These are phyloP conservation scores for Hemiprocne comata DNA, from an alignment of 2,113 vertebrate species.

Conservation along the genomic window DNA sequence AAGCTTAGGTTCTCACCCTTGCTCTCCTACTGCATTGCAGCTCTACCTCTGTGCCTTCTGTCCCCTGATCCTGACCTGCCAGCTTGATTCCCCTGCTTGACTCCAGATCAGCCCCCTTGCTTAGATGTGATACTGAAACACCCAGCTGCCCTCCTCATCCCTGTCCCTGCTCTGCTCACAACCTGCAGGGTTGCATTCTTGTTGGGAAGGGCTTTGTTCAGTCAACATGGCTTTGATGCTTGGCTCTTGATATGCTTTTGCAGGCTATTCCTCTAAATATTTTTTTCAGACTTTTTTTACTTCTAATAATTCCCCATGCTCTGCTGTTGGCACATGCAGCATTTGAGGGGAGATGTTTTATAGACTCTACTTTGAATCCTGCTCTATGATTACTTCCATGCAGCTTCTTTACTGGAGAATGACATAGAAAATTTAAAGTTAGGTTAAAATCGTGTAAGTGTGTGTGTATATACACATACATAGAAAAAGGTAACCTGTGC, in stretches of 20 bases:
- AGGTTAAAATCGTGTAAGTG: not conserved
- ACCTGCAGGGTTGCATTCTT: not conserved
- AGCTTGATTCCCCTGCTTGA: not conserved
- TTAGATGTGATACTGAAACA: not conserved
- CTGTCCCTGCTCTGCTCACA: not conserved
- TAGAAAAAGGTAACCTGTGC: not conserved
- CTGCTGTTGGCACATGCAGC: not conserved
- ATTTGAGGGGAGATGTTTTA: not conserved
- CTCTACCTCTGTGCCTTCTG: not conserved
- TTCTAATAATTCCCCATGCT: not conserved
- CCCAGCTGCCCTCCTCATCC: not conserved
- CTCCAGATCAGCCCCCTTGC: not conserved
- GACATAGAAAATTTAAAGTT: not conserved
- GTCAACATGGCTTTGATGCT: not conserved
- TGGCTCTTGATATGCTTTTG: rapidly evolving
- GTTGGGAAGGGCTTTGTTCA: not conserved
- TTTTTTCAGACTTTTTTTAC: not conserved
- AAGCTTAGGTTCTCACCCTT: not conserved
- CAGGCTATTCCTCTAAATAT: not conserved
- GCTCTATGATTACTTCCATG: not conserved
- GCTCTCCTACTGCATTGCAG: not conserved
- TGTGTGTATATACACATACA: not conserved
- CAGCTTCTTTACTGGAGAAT: not conserved
- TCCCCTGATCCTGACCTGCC: not conserved
- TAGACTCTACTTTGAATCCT: not conserved